Base-by-base conservation (phyloP, 2,888 invertebrate genomes). In the Lasioglossum vierecki region DNA sequence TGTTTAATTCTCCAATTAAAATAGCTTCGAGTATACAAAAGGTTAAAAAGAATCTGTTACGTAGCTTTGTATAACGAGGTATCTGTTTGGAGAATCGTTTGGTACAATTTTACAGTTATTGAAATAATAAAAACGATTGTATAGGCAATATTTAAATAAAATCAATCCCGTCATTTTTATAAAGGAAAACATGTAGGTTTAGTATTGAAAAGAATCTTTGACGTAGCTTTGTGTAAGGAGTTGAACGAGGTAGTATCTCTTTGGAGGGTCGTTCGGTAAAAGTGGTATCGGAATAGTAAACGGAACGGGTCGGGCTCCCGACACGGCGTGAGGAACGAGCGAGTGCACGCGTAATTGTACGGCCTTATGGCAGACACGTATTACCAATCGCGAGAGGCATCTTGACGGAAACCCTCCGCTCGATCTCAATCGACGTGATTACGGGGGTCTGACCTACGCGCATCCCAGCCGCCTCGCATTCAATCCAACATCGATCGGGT, bases 371-470 rank as follows among this genome's bases (percentile, higher is more conserved):
- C 77, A 71, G 70, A 74, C 74, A 83, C 77, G 79, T 84, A 79
- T 83, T 76, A 71, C 68, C 79, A 79, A 78, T 74, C 70, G 71
- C 76, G 68, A 86, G 82, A 82, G 86, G 74, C 75, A 86, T 86
- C 85, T 82, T 80, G 85, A 82, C 85, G 77, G 86, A 80, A 79
- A 80, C 79, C 68, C 85, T 85, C 80, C 49, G 83, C 73, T 88
- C 84, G 88, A 88, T 91, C 89, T 89, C 86, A 83, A 87, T 89
- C 87, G 88, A 84, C 86, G 83, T 90, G 84, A 88, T 90, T 90
- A 89, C 84, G 66, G 30, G 84, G 73, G 76, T 84, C 82, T 76
- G 85, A 84, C 73, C 86, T 78, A 73, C 68, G 80, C 79, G 76
- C 78, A 74, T 70, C 79, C 73, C 30, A 79, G 63, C 82, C 79